A percentile compares a stretch with the other conserved stretches of the same genome.
Evolutionary conservation across 2,888 invertebrate genomes (phyloP).

Genomic region (Branchipolynoe longqiensis): DNA sequence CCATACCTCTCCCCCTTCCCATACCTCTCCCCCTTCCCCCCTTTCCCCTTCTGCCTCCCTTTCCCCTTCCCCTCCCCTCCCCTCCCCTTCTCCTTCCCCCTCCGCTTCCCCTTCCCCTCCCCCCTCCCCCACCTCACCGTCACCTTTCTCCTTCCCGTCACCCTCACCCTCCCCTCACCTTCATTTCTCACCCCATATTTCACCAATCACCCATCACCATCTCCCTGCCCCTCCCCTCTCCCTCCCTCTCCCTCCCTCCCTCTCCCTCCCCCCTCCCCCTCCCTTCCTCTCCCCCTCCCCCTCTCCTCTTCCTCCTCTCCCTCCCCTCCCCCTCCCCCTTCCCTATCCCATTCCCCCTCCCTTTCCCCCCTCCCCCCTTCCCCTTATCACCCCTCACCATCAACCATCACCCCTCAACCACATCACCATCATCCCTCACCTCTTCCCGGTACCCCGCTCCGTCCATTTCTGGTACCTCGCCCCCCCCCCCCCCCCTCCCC

Average conservation of each 20-base stretch:
- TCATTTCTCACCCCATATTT: neutral
- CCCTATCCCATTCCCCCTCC: too few relatives aligned
- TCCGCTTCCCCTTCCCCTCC: neutral
- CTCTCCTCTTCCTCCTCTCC: too few relatives aligned
- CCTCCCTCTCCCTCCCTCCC: neutral
- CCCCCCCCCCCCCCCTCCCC: neutral
- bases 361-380: too few relatives aligned
- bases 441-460: too few relatives aligned
- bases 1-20: neutral
- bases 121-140: too few relatives aligned
- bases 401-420: too few relatives aligned
- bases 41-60: constrained; percentile 22
- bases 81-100: neutral
- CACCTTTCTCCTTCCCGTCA: too few relatives aligned
- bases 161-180: neutral
- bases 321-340: too few relatives aligned
- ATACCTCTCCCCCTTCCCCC: neutral
- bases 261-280: neutral
- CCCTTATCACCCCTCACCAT: too few relatives aligned
- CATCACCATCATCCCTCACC: too few relatives aligned
- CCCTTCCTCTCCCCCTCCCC: too few relatives aligned
- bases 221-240: neutral
- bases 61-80: neutral
- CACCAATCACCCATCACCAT: neutral
- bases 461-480: constrained; percentile 29